These are phyloP conservation scores for Tor tambroides DNA, from an alignment of 2,113 vertebrate species.

Conservation along the genomic window DNA sequence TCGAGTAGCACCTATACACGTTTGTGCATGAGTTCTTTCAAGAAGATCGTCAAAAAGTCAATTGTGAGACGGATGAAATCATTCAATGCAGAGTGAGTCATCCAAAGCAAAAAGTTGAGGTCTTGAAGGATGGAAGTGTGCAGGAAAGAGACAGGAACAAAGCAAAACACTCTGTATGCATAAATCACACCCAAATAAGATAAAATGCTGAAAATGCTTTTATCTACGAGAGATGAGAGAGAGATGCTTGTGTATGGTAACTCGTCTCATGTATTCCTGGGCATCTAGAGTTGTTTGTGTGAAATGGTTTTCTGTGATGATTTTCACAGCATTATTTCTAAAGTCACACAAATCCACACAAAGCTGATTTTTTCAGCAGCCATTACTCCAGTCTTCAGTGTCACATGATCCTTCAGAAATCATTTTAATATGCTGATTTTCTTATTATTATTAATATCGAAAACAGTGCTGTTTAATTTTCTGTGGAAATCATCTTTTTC, in stretches of 20 bases:
- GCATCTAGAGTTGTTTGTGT: constrained; percentile 16
- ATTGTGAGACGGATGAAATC: background rate
- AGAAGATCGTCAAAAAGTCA: background rate
- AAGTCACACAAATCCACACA: background rate
- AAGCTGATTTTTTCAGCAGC: background rate
- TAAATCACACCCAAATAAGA: constrained; percentile 40
- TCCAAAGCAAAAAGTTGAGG: background rate
- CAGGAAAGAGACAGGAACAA: background rate
- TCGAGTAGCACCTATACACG: background rate
- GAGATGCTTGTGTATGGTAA: background rate
- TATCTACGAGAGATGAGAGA: background rate
- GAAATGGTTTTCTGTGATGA: constrained; percentile 24
- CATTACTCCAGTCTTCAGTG: no score
- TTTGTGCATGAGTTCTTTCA: background rate
- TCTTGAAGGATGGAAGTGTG: background rate
- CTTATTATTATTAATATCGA: background rate
- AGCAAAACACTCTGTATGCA: background rate
- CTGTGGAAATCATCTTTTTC: no score
- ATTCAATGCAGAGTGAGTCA: background rate
- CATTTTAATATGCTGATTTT: background rate
- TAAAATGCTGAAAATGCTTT: constrained; percentile 27
- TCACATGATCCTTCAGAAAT: no score
- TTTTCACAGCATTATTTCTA: background rate
- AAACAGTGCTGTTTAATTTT: background rate
- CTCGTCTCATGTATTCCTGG: background rate